phyloP scores from a whole-genome alignment of 1,140 invertebrate species.

The Eubasilissa regina region DNA sequence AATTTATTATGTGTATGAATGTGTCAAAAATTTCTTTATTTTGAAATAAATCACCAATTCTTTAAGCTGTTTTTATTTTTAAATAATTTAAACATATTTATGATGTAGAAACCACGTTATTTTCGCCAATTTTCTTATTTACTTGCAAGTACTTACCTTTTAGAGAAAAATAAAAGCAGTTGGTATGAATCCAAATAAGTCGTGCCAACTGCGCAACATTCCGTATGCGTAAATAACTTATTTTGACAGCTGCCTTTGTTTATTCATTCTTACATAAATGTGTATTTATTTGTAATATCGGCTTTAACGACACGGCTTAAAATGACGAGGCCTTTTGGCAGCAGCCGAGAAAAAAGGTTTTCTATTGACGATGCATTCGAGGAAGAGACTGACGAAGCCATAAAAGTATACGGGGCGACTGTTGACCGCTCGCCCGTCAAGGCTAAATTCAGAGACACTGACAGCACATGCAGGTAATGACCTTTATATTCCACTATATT shows the following conservation, averaged over 20 bases:
- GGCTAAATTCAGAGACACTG: constrained; percentile 52
- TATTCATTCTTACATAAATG: constrained; percentile 43
- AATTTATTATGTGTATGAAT: no score
- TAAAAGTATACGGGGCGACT: constrained; percentile 83
- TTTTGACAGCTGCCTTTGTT: constrained; percentile 54
- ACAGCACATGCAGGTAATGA: constrained; percentile 47
- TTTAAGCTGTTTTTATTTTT: no score
- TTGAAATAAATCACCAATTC: no score
- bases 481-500: constrained; percentile 39
- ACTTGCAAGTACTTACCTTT: no score
- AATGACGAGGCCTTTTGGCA: constrained; percentile 51
- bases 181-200: neutral
- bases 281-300: constrained; percentile 17
- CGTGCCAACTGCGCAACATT: constrained; percentile 1
- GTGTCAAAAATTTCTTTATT: no score
- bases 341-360: constrained; percentile 69
- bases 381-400: constrained; percentile 85
- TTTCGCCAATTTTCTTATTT: no score
- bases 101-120: no score
- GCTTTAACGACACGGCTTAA: constrained; percentile 1
- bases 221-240: constrained; percentile 46
- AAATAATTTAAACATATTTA: no score
- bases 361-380: constrained; percentile 88
- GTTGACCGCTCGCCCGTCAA: constrained; percentile 61
- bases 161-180: neutral